Evolutionary conservation across 2,888 invertebrate species (phyloP).

Genomic region (Stenodera caucasica): DNA sequence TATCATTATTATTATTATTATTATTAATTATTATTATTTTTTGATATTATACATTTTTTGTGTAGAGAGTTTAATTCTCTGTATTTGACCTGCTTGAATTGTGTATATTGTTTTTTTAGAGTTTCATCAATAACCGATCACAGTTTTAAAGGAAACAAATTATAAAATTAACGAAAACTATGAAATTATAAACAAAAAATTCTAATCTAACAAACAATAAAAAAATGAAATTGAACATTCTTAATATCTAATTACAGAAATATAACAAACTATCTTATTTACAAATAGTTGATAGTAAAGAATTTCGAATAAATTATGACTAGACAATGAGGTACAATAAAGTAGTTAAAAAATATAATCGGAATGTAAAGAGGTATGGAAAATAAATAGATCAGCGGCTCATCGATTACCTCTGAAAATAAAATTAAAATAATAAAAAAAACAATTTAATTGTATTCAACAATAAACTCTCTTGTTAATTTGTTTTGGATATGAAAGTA

Average conservation of each 20-base stretch:
- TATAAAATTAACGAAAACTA: slow-evolving; percentile 4
- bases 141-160: slow-evolving; percentile 35
- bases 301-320: slow-evolving; percentile 32
- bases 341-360: slow-evolving; percentile 19
- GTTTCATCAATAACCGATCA: slow-evolving; percentile 35
- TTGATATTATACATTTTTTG: slow-evolving; percentile 49
- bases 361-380: slow-evolving; percentile 34
- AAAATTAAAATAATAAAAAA: slow-evolving; percentile 15
- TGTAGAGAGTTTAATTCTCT: slow-evolving; percentile 48
- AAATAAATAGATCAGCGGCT: not conserved
- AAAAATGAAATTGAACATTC: slow-evolving; percentile 3
- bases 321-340: slow-evolving; percentile 37
- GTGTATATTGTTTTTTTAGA: slow-evolving; percentile 30
- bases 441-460: not conserved
- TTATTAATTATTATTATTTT: slow-evolving; percentile 11
- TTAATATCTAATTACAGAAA: slow-evolving; percentile 19
- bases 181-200: slow-evolving; percentile 1
- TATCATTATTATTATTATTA: slow-evolving; percentile 1
- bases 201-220: slow-evolving; percentile 21
- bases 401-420: not conserved
- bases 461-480: not conserved
- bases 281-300: slow-evolving; percentile 20
- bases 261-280: slow-evolving; percentile 25
- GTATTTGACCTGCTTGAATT: slow-evolving; percentile 48
- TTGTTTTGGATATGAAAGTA: not conserved